Percentiles rank a stretch among this genome's conserved stretches.
Evolutionary conservation across 1,140 invertebrate genomes (phyloP).

Genomic region (Helicoverpa armigera): DNA sequence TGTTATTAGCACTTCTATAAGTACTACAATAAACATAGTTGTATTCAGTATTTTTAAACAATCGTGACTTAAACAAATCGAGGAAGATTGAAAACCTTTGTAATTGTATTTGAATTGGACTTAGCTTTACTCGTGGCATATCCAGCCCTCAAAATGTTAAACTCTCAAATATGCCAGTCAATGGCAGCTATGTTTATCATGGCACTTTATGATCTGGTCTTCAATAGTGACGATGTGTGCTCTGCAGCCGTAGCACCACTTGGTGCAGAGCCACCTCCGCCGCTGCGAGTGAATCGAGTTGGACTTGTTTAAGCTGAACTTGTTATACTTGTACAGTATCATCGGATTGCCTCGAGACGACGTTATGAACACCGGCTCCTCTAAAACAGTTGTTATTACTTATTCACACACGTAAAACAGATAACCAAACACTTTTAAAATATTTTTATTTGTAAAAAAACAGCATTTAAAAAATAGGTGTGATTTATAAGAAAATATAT

Average conservation of each 20-base stretch:
- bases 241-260: neutral
- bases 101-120: neutral
- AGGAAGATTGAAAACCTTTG: neutral
- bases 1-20: no score
- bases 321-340: neutral
- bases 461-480: neutral
- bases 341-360: neutral
- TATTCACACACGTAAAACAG: no score
- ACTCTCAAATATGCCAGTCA: no score
- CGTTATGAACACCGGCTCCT: neutral
- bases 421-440: no score
- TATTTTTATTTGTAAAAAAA: no score
- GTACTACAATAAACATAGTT: no score
- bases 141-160: no score
- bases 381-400: neutral
- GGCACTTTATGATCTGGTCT: constrained; percentile 39
- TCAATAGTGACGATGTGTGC: constrained; percentile 34
- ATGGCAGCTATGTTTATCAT: neutral
- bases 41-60: no score
- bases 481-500: neutral
- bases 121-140: neutral
- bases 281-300: neutral
- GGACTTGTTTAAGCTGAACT: neutral
- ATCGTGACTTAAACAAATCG: no score
- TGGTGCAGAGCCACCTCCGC: constrained; percentile 17